Percentiles rank a stretch among this genome's conserved stretches.
Conservation (phyloP, 2,113 vertebrate genomes). For the Paradoxurus hermaphroditus region DNA sequence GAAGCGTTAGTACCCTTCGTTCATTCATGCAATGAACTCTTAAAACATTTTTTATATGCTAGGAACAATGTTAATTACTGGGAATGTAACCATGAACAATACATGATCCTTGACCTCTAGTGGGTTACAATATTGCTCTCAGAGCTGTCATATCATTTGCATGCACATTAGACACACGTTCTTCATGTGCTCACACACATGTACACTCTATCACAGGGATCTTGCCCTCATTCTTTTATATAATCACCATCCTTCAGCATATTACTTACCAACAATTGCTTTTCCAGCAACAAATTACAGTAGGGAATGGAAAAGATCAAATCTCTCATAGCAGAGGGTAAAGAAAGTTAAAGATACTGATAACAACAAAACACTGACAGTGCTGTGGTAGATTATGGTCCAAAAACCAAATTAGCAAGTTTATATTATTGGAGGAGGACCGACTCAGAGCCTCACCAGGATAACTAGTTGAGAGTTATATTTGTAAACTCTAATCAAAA, state of each 20-base stretch:
- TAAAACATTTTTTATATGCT: background rate
- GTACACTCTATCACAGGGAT: background rate
- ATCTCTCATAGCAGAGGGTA: background rate
- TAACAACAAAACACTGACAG: constrained; percentile 30
- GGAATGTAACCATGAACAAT: background rate
- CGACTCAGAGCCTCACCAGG: constrained; percentile 18
- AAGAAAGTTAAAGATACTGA: constrained; percentile 55
- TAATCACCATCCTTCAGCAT: background rate
- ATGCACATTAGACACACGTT: background rate
- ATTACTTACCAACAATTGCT: background rate
- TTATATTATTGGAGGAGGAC: constrained; percentile 13
- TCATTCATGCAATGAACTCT: background rate
- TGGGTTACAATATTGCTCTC: background rate
- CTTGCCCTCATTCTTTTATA: background rate
- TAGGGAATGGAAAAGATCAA: background rate
- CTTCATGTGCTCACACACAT: background rate
- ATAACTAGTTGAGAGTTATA: constrained; percentile 45
- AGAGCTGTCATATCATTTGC: background rate
- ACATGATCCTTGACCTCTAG: background rate
- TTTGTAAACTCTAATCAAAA: constrained; percentile 24
- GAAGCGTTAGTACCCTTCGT: background rate
- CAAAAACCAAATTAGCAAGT: constrained; percentile 19
- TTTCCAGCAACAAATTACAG: background rate
- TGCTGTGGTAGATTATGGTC: background rate
- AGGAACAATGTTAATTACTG: background rate